phyloP scores from a whole-genome alignment of 1,140 invertebrate species.

The Zaprionus lachaisei region DNA sequence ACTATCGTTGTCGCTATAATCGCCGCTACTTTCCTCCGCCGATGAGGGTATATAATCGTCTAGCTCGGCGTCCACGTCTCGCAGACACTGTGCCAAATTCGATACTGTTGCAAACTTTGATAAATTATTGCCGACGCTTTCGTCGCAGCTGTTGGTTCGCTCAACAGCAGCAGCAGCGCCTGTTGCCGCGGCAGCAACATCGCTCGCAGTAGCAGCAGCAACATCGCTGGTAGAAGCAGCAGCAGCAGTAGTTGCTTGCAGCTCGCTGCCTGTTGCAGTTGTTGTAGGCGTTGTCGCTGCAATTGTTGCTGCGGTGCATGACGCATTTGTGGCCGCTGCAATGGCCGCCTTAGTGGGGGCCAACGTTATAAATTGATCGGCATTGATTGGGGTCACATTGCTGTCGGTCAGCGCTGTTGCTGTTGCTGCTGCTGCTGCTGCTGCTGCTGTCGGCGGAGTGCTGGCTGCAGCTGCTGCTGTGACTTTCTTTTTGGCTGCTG shows the following conservation, averaged over 20 bases:
- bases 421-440: constrained; percentile 35
- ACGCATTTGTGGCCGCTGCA: constrained; percentile 48
- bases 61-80: constrained; percentile 84
- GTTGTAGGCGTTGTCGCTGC: constrained; percentile 19
- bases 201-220: constrained; percentile 21
- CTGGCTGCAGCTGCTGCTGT: constrained; percentile 33
- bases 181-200: constrained; percentile 11
- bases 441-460: constrained; percentile 27
- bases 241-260: constrained; percentile 13
- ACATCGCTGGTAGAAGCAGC: constrained; percentile 15
- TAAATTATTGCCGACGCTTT: constrained; percentile 81
- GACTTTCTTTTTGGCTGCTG: constrained; percentile 64
- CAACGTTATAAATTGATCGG: constrained; percentile 82
- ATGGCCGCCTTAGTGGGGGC: constrained; percentile 71
- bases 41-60: constrained; percentile 83
- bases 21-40: constrained; percentile 65
- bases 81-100: constrained; percentile 84
- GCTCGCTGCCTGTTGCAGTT: constrained; percentile 31
- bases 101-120: constrained; percentile 84
- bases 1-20: constrained; percentile 30
- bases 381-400: constrained; percentile 84
- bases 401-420: constrained; percentile 50
- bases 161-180: constrained; percentile 14
- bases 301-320: constrained; percentile 39
- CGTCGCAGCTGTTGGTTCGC: constrained; percentile 65